phyloP scores from a whole-genome alignment of 2,888 invertebrate species.

The Paralinhomoeus sp. region DNA sequence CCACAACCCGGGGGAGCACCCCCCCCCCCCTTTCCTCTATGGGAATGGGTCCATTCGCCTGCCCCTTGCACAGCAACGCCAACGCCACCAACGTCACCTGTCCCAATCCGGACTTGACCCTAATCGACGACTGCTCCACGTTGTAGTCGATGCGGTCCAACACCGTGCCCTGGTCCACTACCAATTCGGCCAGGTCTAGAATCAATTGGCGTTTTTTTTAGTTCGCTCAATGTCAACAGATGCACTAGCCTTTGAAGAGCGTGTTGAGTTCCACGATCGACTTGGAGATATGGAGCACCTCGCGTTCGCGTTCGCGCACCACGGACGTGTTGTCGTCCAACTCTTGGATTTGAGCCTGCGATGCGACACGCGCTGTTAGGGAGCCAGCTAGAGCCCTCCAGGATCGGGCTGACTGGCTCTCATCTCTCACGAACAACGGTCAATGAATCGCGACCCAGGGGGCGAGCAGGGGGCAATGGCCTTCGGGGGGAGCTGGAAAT shows the following conservation, averaged over 20 bases:
- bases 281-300: slow-evolving; percentile 19
- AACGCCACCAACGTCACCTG: no score
- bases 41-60: no score
- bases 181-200: slow-evolving; percentile 43
- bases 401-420: no score
- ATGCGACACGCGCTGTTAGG: no score
- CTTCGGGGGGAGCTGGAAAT: no score
- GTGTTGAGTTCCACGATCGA: slow-evolving; percentile 69
- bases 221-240: background rate
- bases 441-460: no score
- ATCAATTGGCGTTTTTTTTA: slow-evolving; percentile 35
- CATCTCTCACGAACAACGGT: no score
- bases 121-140: slow-evolving; percentile 69
- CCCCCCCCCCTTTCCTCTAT: no score
- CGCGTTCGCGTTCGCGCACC: slow-evolving; percentile 11
- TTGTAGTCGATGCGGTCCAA: slow-evolving; percentile 93
- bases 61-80: no score
- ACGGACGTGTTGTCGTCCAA: slow-evolving; percentile 43
- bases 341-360: slow-evolving; percentile 46
- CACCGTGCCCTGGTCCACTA: slow-evolving; percentile 56
- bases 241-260: slow-evolving; percentile 32
- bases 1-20: no score
- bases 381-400: no score
- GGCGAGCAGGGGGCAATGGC: no score
- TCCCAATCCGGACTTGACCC: slow-evolving; percentile 67